Conservation (phyloP, 1,140 invertebrate genomes). For the Zaprionus camerounensis region DNA sequence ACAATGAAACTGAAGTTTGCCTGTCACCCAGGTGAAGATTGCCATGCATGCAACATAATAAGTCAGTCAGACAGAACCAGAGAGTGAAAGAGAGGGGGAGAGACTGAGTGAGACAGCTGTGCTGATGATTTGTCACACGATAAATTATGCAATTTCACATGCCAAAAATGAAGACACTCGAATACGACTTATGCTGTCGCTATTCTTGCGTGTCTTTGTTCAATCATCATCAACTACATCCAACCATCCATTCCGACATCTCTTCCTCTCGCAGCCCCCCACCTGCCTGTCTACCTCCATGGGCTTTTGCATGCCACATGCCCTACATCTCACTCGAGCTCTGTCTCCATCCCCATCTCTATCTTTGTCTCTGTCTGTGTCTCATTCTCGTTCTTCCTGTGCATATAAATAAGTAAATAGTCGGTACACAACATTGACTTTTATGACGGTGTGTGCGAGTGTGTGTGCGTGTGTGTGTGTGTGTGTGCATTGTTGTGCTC, state of each 20-base stretch:
- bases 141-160: conserved; percentile 82
- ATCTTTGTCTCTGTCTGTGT: background rate
- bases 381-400: conserved; percentile 18
- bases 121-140: conserved; percentile 78
- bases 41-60: conserved; percentile 57
- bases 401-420: conserved; percentile 78
- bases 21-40: conserved; percentile 34
- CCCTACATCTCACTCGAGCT: conserved; percentile 42
- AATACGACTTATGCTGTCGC: conserved; percentile 26
- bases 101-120: conserved; percentile 38
- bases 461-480: conserved; percentile 20
- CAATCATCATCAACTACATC: conserved; percentile 71
- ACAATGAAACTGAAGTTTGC: conserved; percentile 14
- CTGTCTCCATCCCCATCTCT: conserved; percentile 9
- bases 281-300: conserved; percentile 18
- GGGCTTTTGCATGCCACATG: conserved; percentile 69
- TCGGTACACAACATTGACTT: conserved; percentile 69
- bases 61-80: conserved; percentile 29
- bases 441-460: conserved; percentile 44
- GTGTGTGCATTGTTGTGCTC: conserved; percentile 34
- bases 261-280: conserved; percentile 14
- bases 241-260: conserved; percentile 46
- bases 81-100: no score
- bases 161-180: conserved; percentile 66
- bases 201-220: conserved; percentile 74